phyloP scores from a whole-genome alignment of 64 coral and sea anemone species.

The Acropora yongei region DNA sequence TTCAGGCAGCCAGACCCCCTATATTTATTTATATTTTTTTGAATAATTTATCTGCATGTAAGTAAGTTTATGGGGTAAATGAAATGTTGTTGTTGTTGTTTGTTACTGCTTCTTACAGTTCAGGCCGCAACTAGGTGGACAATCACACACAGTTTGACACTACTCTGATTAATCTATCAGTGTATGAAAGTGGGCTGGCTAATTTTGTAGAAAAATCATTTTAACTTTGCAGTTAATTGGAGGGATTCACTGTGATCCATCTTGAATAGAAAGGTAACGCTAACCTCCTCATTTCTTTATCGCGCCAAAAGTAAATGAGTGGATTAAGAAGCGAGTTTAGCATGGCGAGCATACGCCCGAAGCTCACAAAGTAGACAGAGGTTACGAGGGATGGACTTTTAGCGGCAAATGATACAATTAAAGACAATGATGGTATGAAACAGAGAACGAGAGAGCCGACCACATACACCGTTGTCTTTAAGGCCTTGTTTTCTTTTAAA shows the following conservation, averaged over 20 bases:
- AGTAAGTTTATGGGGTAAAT: too few species aligned
- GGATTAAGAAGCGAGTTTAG: slow-evolving; percentile 8
- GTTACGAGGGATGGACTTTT: not conserved
- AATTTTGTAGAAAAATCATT: too few species aligned
- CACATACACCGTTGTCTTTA: not conserved
- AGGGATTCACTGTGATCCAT: not conserved
- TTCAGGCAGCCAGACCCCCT: too few species aligned
- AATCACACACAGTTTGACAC: too few species aligned
- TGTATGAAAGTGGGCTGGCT: too few species aligned
- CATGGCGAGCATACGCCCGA: not conserved
- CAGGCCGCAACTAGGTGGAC: too few species aligned
- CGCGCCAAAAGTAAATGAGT: slow-evolving; percentile 2
- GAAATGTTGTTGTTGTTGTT: too few species aligned
- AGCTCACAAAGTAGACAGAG: not conserved
- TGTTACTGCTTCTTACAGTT: too few species aligned
- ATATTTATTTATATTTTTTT: too few species aligned
- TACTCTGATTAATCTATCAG: too few species aligned
- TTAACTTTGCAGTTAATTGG: not conserved
- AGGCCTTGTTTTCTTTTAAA: not conserved
- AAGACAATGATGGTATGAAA: not conserved
- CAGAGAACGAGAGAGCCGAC: not conserved
- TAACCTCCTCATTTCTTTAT: not conserved
- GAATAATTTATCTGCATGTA: too few species aligned
- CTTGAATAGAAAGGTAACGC: not conserved
- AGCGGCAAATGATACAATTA: not conserved